A percentile compares a stretch with the other conserved stretches of the same genome.
Conservation (phyloP, 1,140 invertebrate species). For the Drosophila funebris region DNA sequence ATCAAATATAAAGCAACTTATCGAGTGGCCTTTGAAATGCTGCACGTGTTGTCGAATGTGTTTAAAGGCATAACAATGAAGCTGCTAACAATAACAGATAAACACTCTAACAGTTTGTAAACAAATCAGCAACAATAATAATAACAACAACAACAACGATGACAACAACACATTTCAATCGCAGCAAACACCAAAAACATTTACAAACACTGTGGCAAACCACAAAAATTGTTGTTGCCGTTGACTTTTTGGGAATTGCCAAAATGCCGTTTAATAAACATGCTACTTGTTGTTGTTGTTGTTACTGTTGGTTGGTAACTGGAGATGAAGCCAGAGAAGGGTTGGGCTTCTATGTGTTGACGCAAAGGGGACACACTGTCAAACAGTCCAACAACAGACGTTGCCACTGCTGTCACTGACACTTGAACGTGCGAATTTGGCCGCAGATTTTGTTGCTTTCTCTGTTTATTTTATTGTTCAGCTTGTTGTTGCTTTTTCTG, state of each 20-base stretch:
- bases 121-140: constrained; percentile 40
- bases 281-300: not conserved
- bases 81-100: constrained; percentile 44
- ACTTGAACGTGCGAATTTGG: constrained; percentile 59
- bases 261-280: constrained; percentile 37
- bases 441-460: constrained; percentile 46
- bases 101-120: constrained; percentile 31
- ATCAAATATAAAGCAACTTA: constrained; percentile 8
- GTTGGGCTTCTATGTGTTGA: constrained; percentile 18
- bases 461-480: constrained; percentile 1
- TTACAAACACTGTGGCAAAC: constrained; percentile 57
- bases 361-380: constrained; percentile 43
- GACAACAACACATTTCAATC: constrained; percentile 43
- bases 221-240: constrained; percentile 38
- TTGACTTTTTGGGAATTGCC: constrained; percentile 23
- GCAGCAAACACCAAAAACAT: constrained; percentile 44
- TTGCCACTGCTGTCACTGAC: constrained; percentile 47
- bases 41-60: constrained; percentile 15
- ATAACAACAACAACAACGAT: constrained; percentile 30
- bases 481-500: constrained; percentile 11
- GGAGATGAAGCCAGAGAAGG: not conserved
- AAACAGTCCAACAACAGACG: constrained; percentile 31
- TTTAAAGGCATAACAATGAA: constrained; percentile 41
- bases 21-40: constrained; percentile 29
- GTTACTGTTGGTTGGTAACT: not conserved